A percentile compares a stretch with the other conserved stretches of the same genome.
These are phyloP conservation scores for Morone saxatilis DNA, from an alignment of 2,113 vertebrate genomes.

Conservation along the genomic window DNA sequence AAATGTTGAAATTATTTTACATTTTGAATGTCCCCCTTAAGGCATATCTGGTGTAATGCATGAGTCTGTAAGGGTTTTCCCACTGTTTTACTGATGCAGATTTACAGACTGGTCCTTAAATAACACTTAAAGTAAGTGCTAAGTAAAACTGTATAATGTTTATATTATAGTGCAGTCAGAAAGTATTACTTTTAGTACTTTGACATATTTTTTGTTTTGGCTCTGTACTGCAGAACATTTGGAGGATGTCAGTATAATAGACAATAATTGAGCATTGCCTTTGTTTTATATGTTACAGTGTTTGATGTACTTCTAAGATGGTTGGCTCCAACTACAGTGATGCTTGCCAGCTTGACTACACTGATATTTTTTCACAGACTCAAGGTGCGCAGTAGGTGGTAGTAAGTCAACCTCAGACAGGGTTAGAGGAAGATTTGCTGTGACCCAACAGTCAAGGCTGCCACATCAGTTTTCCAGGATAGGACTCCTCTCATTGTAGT, in stretches of 20 bases:
- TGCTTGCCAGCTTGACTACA: neutral
- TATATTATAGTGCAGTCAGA: conserved; percentile 6
- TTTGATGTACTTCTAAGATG: neutral
- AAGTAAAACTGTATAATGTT: neutral
- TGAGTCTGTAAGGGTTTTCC: conserved; percentile 11
- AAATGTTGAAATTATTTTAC: conserved; percentile 14
- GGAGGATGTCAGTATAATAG: too few species aligned
- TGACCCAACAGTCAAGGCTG: conserved; percentile 51
- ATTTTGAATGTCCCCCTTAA: neutral
- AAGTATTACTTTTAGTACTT: neutral
- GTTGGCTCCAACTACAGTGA: neutral
- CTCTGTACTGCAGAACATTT: neutral
- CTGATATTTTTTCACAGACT: neutral
- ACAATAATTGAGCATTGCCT: neutral
- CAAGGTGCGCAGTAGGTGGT: conserved; percentile 14
- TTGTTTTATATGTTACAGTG: neutral
- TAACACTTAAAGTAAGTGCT: neutral
- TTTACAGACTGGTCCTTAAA: neutral
- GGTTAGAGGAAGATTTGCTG: neutral
- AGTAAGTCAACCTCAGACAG: conserved; percentile 17
- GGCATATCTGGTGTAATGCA: neutral
- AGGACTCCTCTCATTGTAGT: conserved; percentile 25
- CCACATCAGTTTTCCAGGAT: conserved; percentile 32
- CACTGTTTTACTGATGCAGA: neutral
- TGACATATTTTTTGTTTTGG: neutral